Percentiles rank a stretch among this genome's conserved stretches.
Conservation (phyloP, 2,888 invertebrate genomes). For the Poecilus cupreus region DNA sequence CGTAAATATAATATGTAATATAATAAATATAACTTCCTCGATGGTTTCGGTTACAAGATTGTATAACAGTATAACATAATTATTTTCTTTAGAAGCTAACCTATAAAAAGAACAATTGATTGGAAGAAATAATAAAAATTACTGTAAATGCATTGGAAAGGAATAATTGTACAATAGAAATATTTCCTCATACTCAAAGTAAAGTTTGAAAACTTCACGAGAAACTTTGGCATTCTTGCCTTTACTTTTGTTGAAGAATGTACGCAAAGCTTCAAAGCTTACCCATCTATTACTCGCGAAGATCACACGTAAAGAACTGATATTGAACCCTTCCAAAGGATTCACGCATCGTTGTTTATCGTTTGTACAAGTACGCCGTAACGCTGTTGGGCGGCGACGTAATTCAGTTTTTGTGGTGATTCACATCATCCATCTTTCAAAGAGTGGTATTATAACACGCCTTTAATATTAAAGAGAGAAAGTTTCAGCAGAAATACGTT, state of each 20-base stretch:
- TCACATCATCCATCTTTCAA: too few relatives aligned
- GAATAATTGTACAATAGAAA: neutral
- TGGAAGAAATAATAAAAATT: too few relatives aligned
- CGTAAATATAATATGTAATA: too few relatives aligned
- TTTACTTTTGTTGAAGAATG: neutral
- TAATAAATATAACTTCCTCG: too few relatives aligned
- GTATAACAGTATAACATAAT: too few relatives aligned
- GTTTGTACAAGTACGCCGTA: neutral
- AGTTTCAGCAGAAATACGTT: too few relatives aligned
- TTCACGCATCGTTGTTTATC: constrained; percentile 29
- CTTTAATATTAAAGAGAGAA: too few relatives aligned
- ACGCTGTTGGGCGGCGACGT: neutral
- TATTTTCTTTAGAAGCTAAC: too few relatives aligned
- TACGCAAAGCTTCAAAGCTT: constrained; percentile 7
- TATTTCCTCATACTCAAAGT: neutral
- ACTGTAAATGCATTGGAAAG: too few relatives aligned
- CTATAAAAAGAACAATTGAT: too few relatives aligned
- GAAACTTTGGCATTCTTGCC: neutral
- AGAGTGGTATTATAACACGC: too few relatives aligned
- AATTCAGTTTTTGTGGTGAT: neutral
- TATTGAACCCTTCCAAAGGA: neutral
- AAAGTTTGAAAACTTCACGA: neutral
- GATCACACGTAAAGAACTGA: constrained; percentile 33
- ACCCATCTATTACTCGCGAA: constrained; percentile 15
- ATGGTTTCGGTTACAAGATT: too few relatives aligned